These are phyloP conservation scores for Chloebia gouldiae DNA, from an alignment of 2,113 vertebrate genomes.

Conservation along the genomic window DNA sequence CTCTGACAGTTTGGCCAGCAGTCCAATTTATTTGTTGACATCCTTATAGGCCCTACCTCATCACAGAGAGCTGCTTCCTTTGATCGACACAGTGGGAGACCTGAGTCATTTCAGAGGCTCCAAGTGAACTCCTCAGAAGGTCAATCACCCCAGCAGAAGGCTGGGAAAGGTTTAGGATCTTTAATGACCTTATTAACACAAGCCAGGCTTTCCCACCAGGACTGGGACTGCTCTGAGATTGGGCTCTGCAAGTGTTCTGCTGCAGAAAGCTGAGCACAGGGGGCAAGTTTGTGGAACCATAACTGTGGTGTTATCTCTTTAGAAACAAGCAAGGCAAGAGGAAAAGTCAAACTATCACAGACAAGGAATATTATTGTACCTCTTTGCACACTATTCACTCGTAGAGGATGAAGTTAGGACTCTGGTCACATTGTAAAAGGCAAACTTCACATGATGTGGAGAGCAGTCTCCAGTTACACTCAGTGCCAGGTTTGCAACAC, in stretches of 20 bases:
- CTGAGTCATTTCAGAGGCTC: background rate
- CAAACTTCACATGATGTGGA: accelerated
- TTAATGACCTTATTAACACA: background rate
- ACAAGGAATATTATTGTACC: background rate
- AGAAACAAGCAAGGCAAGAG: background rate
- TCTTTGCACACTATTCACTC: background rate
- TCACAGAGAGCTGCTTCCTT: background rate
- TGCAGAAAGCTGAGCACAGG: background rate
- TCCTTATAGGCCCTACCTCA: background rate
- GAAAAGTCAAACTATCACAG: background rate
- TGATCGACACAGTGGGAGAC: background rate
- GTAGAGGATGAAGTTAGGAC: background rate
- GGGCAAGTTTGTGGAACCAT: background rate
- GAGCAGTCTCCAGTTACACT: background rate
- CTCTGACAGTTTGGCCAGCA: background rate
- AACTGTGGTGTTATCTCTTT: background rate
- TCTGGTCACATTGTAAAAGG: accelerated
- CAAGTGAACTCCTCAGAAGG: background rate
- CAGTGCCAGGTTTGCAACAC: background rate
- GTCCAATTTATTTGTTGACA: background rate
- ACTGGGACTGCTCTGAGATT: background rate
- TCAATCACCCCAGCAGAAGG: background rate
- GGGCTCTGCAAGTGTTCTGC: background rate
- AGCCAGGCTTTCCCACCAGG: background rate
- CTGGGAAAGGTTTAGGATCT: background rate